Evolutionary conservation across 2,888 invertebrate species (phyloP), one percentile per base, ranked within the genome.

Genomic region (Barypeithes pellucidus): DNA sequence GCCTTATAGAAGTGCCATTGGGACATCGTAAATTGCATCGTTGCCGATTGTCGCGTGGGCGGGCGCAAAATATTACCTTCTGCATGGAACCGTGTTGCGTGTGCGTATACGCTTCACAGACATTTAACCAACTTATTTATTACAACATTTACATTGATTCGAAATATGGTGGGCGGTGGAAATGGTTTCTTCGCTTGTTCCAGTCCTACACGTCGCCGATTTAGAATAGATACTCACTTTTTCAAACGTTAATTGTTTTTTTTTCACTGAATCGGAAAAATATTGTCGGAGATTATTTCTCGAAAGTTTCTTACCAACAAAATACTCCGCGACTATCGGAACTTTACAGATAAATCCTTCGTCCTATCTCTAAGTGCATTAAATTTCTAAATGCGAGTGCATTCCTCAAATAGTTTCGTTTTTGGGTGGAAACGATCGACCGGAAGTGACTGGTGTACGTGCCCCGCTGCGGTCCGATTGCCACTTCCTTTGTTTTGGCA

Each of bases 361-460:
- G 54, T 8, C 5, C 54, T 57, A 57, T 57, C 54, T 57, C 33
- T 9, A 22, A 29, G 14, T 57, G 54, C 33, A 57, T 57, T 69
- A 50, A 52, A 69, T 69, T 69, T 69, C 61, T n/a, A 65, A 52
- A 65, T 36, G 22, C 29, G 39, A 2, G 68, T 41, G 61, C 68
- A 69, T 69, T 69, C 68, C 52, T 20, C 39, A 29, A 62, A 61
- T 69, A 69, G 59, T 61, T 68, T 68, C 29, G 36, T 47, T 65
- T 65, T 65, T 65, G 45, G 50, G 39, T 22, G 50, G 18, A 65
- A 65, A 65, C 65, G 52, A 52, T 16, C 47, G 39, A 16, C 68
- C 52, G 68, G 62, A 69, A 52, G 36, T 52, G 68, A 41, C 36
- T 33, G 41, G 68, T 69, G 68, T 43, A 69, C 62, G 68, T 61